Conservation (phyloP, 2,113 vertebrate species). For the Tinamus guttatus region DNA sequence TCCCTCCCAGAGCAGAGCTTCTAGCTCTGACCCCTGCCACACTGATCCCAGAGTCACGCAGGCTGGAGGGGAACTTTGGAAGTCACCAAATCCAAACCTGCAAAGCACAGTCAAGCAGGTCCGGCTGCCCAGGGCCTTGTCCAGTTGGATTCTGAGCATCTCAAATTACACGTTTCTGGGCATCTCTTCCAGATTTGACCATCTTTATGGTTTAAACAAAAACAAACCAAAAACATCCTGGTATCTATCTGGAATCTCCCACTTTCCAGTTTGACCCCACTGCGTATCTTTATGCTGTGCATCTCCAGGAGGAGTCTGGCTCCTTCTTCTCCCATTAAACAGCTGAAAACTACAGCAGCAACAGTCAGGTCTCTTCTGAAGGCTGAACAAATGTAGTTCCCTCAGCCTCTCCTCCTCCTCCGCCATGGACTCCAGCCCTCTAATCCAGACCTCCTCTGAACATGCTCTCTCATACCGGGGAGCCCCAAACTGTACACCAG, state of each 20-base stretch:
- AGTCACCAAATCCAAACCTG: not conserved
- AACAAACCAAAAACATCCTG: not conserved
- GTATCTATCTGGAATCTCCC: not conserved
- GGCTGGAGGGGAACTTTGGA: not conserved
- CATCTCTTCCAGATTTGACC: not conserved
- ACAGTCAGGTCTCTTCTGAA: not conserved
- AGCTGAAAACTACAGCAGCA: not conserved
- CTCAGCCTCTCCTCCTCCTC: not conserved
- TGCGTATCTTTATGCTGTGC: not conserved
- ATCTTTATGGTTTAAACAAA: not conserved
- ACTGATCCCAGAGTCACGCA: not conserved
- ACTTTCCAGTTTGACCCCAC: not conserved
- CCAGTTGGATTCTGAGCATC: not conserved
- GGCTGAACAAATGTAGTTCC: not conserved
- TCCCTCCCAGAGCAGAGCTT: accelerated
- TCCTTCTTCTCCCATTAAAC: not conserved
- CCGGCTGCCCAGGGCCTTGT: not conserved
- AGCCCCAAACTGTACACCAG: not conserved
- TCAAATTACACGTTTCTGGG: not conserved
- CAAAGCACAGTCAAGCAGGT: not conserved
- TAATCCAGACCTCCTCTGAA: not conserved
- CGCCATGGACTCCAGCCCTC: accelerated
- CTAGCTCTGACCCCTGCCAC: not conserved
- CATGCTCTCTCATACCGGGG: too few species aligned
- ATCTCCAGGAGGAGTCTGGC: not conserved